Evolutionary conservation across 2,797 vertebrate species (phyloP), one percentile per base, ranked within the genome.

Genomic region (Sebastes baramenuke): DNA sequence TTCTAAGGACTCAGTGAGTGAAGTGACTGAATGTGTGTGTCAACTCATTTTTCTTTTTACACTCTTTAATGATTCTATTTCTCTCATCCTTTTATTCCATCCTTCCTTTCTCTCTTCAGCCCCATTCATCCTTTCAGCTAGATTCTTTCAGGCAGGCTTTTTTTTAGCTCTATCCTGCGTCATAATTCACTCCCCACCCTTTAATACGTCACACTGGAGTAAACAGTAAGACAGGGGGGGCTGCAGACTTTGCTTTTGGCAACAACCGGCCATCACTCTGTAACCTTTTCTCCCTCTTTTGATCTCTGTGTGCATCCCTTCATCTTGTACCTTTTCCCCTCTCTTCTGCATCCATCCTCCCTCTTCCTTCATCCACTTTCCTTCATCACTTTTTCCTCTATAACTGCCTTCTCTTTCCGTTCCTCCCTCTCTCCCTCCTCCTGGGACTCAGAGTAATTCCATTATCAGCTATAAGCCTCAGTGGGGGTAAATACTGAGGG

Each of bases 381-480:
- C 71, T 77, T 83, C 81, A 75, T 84, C 79, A 82, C 64, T 14
- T 70, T 79, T 59, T 65, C 65, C 73, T 79, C 65, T 77, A 25
- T 20, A 61, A 71, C 71, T 86, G 77, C 80, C 64, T 79, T 64
- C 70, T 72, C 66, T 81, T 54, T 84, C 80, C 72, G 61, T 80
- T 84, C 67, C 84, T 80, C 78, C 72, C 77, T 75, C 75, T 12
- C 74, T 72, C 70, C 30, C 78, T 89, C 85, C 86, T 84, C 86
- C 67, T 81, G 83, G 86, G 91, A 93, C 89, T 91, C 80, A 81
- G 81, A 94, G 88, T 94, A 94, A 95, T 94, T 94, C 92, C 92
- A 93, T 94, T 95, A 94, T 95, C 93, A 92, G 87, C 91, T 88
- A 79, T 92, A 92, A 92, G 91, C 89, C 91, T 89, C 88, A 75